Base-by-base conservation (phyloP, 2,888 invertebrate species). In the Buathra laborator region DNA sequence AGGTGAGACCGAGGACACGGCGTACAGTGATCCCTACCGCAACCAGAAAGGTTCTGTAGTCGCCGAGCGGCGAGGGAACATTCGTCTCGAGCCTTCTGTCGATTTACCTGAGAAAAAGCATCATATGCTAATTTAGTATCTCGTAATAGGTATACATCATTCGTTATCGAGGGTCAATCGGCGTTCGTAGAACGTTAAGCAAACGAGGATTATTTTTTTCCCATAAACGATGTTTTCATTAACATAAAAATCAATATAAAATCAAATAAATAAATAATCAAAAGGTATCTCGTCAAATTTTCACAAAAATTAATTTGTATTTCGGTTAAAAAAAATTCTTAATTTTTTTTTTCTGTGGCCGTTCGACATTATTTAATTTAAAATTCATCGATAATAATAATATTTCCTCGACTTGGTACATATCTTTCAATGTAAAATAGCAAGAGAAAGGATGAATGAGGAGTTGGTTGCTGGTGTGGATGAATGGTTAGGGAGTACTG, bases 21-120 rank as follows among this genome's bases (percentile, higher is more conserved):
- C 53, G 82, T 64, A 66, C 75, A 56, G 24, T 72, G 82, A 77
- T 82, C 82, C 75, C 82, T 37, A 14, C 37, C 3, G 14, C 48
- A 44, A 29, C 46, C 48, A 64, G 43, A 66, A 66, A 80, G 44
- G 29, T 56, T 53, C 24, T 46, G 19, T 16, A 67, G 44, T 46
- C 46, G 43, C 29, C 46, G 46, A 12, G 14, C 12, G 24, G 16
- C 4, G 44, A 12, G 66, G 12, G 16, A 66, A 43, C n/a, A 66
- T 66, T 43, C 32, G n/a, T 14, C 37, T 37, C 43, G 62, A 62
- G 6, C 24, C 24, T 59, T 51, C 51, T 24, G 2, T 0, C 10
- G 14, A 66, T 37, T 43, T 12, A 19, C n/a, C 32, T 10, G 12
- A 53, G 16, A 53, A 32, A 16, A 16, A n/a, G 53, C 24, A 51